Percentiles rank a stretch among this genome's conserved stretches.
These are phyloP conservation scores for Hirtodrosophila cameraria DNA, from an alignment of 2,888 invertebrate species.

Conservation along the genomic window DNA sequence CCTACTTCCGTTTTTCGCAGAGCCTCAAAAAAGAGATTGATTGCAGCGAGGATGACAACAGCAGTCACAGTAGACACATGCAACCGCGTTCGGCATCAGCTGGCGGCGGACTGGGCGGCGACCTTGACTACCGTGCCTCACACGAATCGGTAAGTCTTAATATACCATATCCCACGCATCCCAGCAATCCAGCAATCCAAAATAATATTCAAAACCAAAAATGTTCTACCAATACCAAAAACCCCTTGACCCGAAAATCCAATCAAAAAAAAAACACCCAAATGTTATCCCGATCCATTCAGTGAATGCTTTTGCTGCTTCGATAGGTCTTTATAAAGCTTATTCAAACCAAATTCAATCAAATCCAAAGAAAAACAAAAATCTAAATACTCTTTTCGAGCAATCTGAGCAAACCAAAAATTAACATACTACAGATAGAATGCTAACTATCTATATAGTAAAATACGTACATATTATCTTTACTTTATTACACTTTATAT, in stretches of 20 bases:
- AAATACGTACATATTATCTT: conserved; percentile 33
- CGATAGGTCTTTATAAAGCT: conserved; percentile 65
- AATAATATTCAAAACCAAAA: not conserved
- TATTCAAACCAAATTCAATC: conserved; percentile 21
- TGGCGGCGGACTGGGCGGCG: conserved; percentile 86
- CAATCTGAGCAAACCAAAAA: conserved; percentile 23
- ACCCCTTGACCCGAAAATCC: conserved; percentile 3
- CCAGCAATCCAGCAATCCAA: conserved; percentile 7
- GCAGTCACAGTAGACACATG: conserved; percentile 81
- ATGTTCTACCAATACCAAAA: conserved; percentile 2
- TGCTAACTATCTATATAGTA: conserved; percentile 13
- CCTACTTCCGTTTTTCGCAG: too few species aligned
- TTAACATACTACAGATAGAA: conserved; percentile 23
- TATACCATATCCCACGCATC: conserved; percentile 4
- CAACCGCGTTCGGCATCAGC: conserved; percentile 86
- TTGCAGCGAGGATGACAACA: conserved; percentile 89
- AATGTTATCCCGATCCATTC: conserved; percentile 49
- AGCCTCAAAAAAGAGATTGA: conserved; percentile 95
- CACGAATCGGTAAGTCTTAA: conserved; percentile 91
- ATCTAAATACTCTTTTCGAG: conserved; percentile 7
- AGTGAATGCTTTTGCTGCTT: conserved; percentile 75
- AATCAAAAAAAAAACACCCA: conserved; percentile 7
- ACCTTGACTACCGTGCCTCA: conserved; percentile 92
- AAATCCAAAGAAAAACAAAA: conserved; percentile 3
- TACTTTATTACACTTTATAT: conserved; percentile 22